These are phyloP conservation scores for Hemiscyllium ocellatum DNA, from an alignment of 2,113 vertebrate genomes.

Conservation along the genomic window DNA sequence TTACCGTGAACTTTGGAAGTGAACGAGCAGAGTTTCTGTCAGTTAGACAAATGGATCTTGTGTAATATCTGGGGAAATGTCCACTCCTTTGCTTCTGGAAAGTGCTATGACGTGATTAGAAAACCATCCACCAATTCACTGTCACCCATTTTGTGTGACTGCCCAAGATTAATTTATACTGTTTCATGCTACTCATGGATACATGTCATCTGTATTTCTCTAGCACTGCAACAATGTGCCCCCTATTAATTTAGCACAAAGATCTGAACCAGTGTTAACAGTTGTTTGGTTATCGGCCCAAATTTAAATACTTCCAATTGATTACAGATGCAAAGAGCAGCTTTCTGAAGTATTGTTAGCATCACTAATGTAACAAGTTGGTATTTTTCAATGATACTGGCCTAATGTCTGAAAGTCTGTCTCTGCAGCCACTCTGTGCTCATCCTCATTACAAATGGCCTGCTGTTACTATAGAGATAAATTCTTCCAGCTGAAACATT, in stretches of 20 bases:
- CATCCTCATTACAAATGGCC: slow-evolving; percentile 7
- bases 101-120: not conserved
- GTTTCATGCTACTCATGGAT: not conserved
- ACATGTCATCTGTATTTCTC: not conserved
- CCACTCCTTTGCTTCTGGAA: not conserved
- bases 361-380: not conserved
- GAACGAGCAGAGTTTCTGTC: not conserved
- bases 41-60: not conserved
- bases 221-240: not conserved
- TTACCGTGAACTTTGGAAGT: not conserved
- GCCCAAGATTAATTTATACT: not conserved
- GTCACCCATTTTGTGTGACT: not conserved
- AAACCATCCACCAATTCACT: not conserved
- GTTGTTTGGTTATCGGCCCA: not conserved
- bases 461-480: not conserved
- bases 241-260: not conserved
- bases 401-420: not conserved
- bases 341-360: not conserved
- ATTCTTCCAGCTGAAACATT: not conserved
- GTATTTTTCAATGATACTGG: not conserved
- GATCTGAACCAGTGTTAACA: not conserved
- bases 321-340: no score
- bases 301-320: not conserved
- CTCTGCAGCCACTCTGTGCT: not conserved
- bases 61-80: not conserved